Conservation (phyloP, 2,113 vertebrate species). For the Labrus mixtus region DNA sequence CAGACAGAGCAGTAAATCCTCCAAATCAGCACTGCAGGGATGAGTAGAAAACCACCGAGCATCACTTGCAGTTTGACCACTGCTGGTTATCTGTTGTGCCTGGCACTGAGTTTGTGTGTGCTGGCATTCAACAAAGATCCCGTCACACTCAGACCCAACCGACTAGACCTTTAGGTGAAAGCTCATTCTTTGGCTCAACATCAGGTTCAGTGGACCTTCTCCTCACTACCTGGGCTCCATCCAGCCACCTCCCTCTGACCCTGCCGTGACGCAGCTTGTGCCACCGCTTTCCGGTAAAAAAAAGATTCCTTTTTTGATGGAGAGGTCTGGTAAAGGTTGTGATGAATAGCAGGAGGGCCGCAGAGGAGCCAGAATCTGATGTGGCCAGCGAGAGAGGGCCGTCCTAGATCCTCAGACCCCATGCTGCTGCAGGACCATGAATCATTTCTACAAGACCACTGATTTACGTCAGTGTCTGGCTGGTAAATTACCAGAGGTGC, state of each 20-base stretch:
- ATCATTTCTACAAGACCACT: constrained; percentile 38
- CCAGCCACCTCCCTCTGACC: constrained; percentile 16
- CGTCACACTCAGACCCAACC: background rate
- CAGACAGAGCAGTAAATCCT: constrained; percentile 58
- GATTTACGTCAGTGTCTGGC: constrained; percentile 39
- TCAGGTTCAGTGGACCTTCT: background rate
- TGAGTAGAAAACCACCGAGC: constrained; percentile 43
- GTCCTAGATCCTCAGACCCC: constrained; percentile 32
- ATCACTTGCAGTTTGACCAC: constrained; percentile 34
- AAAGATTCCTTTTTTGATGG: constrained; percentile 30
- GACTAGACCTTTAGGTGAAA: constrained; percentile 3
- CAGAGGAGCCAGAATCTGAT: constrained; percentile 22
- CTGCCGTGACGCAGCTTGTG: constrained; percentile 16
- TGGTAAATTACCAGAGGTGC: constrained; percentile 1
- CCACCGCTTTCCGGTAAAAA: constrained; percentile 22
- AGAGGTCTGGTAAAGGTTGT: constrained; percentile 16
- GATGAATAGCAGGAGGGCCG: constrained; percentile 40
- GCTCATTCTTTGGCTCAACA: background rate
- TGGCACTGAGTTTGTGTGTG: constrained; percentile 35
- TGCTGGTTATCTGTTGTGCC: constrained; percentile 46
- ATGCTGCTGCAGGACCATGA: constrained; percentile 45
- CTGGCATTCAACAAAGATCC: constrained; percentile 31
- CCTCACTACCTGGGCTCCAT: constrained; percentile 9
- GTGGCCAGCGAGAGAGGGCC: constrained; percentile 12
- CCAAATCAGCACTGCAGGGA: constrained; percentile 39